Evolutionary conservation across 2,113 vertebrate species (phyloP), one percentile per base, ranked within the genome.

Genomic region (Acinonyx jubatus): DNA sequence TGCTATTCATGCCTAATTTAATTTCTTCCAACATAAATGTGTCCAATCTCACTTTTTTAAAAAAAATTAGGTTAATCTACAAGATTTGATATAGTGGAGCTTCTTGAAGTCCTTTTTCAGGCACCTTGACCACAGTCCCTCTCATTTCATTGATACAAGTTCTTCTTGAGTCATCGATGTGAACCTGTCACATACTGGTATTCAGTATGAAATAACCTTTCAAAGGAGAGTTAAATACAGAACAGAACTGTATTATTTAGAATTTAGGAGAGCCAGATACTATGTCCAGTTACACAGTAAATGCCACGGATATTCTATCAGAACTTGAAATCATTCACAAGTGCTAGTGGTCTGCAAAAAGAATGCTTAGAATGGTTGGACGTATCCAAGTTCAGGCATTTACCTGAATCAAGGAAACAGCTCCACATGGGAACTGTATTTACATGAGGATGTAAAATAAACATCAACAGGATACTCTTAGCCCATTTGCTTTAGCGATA

Each of bases 281-380:
- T 48, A 73, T 33, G n/a, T 63, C 48, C 29, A 88, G 52, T 2
- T 80, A 52, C 23, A 74, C 0, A 55, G 52, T 55, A 66, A 66
- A 48, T 0, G 0, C 3, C 45, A 19, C 0, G 52, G 74, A 81
- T 25, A 7, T 66, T 16, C 2, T 23, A 29, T n/a, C 81, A 45
- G 66, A 87, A 73, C 23, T 38, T 3, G n/a, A 96, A 81, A 48
- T 63, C 25, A 5, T 27, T 41, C 52, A 55, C 66, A 38, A 90
- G 29, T 13, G 66, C 9, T 66, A 23, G 23, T 19, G 2, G 23
- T 80, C 61, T 92, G 7, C n/a, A 38, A 63, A 79, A 80, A 69
- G 63, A 61, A 23, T 63, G 33, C 61, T 45, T 10, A 3, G 45
- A 50, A 73, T 7, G 21, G 57, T 1, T 55, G 36, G 68, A 25